These are phyloP conservation scores for Urechis unicinctus DNA, from an alignment of 2,888 invertebrate genomes.

Conservation along the genomic window DNA sequence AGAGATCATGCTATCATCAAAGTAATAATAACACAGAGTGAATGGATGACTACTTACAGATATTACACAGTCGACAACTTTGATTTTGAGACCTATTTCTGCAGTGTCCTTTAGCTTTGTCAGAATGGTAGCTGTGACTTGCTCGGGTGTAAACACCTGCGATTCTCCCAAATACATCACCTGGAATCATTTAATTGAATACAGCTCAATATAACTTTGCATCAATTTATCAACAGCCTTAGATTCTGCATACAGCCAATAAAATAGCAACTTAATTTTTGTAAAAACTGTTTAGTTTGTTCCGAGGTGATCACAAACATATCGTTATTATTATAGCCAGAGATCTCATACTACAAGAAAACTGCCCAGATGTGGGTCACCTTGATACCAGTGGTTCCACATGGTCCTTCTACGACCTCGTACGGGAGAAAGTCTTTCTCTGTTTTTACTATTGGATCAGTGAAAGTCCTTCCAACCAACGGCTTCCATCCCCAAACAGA, in stretches of 20 bases:
- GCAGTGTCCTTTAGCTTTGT: constrained; percentile 93
- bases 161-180: constrained; percentile 79
- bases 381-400: constrained; percentile 79
- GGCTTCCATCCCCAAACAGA: constrained; percentile 91
- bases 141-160: constrained; percentile 67
- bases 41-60: constrained; percentile 46
- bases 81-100: constrained; percentile 76
- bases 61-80: constrained; percentile 62
- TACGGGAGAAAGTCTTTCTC: constrained; percentile 76
- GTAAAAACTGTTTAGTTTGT: no score
- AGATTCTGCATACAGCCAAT: no score
- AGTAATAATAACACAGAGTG: no score
- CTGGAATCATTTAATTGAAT: constrained; percentile 45
- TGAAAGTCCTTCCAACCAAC: constrained; percentile 80
- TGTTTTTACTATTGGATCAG: constrained; percentile 75
- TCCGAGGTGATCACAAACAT: no score
- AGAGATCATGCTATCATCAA: no score
- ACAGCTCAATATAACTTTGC: no score
- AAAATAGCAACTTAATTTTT: no score
- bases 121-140: constrained; percentile 91
- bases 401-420: constrained; percentile 66
- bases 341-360: no score
- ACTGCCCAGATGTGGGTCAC: constrained; percentile 53
- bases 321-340: no score
- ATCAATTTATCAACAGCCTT: no score